These are phyloP conservation scores for Discoglossus pictus DNA, from an alignment of 2,797 vertebrate species.

Conservation along the genomic window DNA sequence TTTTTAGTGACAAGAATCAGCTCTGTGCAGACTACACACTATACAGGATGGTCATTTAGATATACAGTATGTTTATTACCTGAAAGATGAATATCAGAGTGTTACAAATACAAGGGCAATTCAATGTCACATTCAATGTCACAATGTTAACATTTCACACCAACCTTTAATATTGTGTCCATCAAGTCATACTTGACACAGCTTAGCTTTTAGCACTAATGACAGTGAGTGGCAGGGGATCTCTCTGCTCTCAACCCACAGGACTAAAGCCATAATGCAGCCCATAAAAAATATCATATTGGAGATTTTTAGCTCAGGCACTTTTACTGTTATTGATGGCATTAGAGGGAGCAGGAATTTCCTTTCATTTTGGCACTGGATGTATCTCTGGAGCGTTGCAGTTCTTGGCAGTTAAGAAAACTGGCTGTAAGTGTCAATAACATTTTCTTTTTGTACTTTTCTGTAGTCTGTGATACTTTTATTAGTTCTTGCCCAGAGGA, in stretches of 20 bases:
- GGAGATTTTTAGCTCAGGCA: slow-evolving; percentile 21
- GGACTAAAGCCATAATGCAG: slow-evolving; percentile 28
- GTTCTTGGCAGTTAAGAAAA: slow-evolving; percentile 15
- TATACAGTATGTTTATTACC: not conserved
- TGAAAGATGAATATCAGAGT: not conserved
- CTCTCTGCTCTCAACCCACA: not conserved
- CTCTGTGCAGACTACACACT: too few species aligned
- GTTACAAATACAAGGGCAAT: slow-evolving; percentile 25
- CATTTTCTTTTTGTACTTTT: slow-evolving; percentile 38
- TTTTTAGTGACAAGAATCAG: too few species aligned
- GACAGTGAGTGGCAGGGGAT: slow-evolving; percentile 31
- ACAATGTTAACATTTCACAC: slow-evolving; percentile 31
- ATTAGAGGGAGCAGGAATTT: slow-evolving; percentile 27
- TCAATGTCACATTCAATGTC: slow-evolving; percentile 45
- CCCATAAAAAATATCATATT: slow-evolving; percentile 29
- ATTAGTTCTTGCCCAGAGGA: slow-evolving; percentile 28
- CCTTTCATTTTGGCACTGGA: slow-evolving; percentile 15
- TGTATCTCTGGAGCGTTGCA: slow-evolving; percentile 28
- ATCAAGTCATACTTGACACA: slow-evolving; percentile 33
- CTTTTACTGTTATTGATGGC: slow-evolving; percentile 16
- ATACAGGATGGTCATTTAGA: too few species aligned
- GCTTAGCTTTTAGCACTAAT: slow-evolving; percentile 45
- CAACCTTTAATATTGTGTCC: slow-evolving; percentile 13
- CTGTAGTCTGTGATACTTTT: slow-evolving; percentile 13
- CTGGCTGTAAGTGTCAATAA: slow-evolving; percentile 39